phyloP scores from a whole-genome alignment of 1,140 invertebrate species.

The Drosophila arawakana region DNA sequence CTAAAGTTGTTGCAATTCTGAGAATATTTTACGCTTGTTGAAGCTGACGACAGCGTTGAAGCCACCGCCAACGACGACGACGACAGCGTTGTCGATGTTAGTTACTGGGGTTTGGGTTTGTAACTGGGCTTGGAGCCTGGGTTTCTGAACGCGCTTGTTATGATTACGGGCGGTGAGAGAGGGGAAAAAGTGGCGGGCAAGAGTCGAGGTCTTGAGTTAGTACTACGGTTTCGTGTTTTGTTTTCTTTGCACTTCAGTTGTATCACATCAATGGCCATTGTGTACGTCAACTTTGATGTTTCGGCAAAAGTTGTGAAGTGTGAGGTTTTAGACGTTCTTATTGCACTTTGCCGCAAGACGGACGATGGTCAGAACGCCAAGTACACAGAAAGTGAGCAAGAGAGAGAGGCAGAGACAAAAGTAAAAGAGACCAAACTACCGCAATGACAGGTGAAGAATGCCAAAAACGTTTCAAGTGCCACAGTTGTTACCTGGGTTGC shows the following conservation, averaged over 20 bases:
- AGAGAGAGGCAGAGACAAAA: background rate
- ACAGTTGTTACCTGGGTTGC: constrained; percentile 21
- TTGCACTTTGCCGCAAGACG: constrained; percentile 63
- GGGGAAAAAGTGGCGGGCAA: background rate
- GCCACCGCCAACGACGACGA: constrained; percentile 69
- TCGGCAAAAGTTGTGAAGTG: constrained; percentile 83
- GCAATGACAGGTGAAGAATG: constrained; percentile 80
- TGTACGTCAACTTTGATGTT: constrained; percentile 83
- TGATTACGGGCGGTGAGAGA: constrained; percentile 11
- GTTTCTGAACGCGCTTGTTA: constrained; percentile 18
- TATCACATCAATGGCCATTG: constrained; percentile 83
- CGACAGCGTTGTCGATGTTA: constrained; percentile 28
- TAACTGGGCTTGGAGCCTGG: background rate
- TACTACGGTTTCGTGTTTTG: constrained; percentile 77
- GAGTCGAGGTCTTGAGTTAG: constrained; percentile 8
- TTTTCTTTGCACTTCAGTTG: constrained; percentile 83
- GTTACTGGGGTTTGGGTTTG: constrained; percentile 1
- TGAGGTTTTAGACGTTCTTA: constrained; percentile 83
- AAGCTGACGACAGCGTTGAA: constrained; percentile 72
- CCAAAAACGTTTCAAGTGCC: constrained; percentile 64
- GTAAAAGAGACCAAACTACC: constrained; percentile 44
- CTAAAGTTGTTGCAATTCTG: constrained; percentile 78
- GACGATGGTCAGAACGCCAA: constrained; percentile 27
- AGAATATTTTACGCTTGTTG: constrained; percentile 83
- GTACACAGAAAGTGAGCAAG: background rate